A percentile compares a stretch with the other conserved stretches of the same genome.
Evolutionary conservation across 2,888 invertebrate species (phyloP).

Genomic region (Lycia hirtaria): DNA sequence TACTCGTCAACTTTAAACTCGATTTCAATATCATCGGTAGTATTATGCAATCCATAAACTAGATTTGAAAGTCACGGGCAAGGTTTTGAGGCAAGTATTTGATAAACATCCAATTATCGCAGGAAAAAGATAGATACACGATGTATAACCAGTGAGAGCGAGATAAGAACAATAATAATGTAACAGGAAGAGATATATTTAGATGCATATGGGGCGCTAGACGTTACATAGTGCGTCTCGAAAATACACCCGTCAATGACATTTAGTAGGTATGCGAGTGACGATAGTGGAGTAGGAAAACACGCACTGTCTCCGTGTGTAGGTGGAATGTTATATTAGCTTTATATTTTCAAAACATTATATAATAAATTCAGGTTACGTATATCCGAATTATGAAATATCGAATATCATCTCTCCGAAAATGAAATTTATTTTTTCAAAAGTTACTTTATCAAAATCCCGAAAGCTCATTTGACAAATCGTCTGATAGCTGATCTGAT

Average conservation of each 20-base stretch:
- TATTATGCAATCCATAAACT: slow-evolving; percentile 13
- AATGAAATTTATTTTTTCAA: too few species aligned
- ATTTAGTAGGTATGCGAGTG: slow-evolving; percentile 24
- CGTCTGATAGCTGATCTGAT: too few species aligned
- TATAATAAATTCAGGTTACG: too few species aligned
- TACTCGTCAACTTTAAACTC: neutral
- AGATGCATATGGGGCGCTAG: slow-evolving; percentile 30
- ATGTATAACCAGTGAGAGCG: slow-evolving; percentile 9
- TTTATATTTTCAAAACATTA: too few species aligned
- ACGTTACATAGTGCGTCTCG: slow-evolving; percentile 37
- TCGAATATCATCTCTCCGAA: too few species aligned
- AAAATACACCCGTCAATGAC: slow-evolving; percentile 43
- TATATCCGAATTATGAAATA: too few species aligned
- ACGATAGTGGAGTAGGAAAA: slow-evolving; percentile 22
- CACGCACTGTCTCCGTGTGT: slow-evolving; percentile 14
- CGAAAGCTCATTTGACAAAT: too few species aligned
- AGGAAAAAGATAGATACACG: neutral
- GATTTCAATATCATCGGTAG: slow-evolving; percentile 18
- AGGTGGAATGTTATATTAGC: neutral
- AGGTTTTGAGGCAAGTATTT: slow-evolving; percentile 24
- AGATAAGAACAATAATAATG: slow-evolving; percentile 28
- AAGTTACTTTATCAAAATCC: too few species aligned
- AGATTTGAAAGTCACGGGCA: slow-evolving; percentile 35
- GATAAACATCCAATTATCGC: slow-evolving; percentile 6
- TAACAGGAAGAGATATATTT: slow-evolving; percentile 28